A percentile compares a stretch with the other conserved stretches of the same genome.
phyloP scores from a whole-genome alignment of 1,140 invertebrate genomes.

The Heterodera carotae region DNA sequence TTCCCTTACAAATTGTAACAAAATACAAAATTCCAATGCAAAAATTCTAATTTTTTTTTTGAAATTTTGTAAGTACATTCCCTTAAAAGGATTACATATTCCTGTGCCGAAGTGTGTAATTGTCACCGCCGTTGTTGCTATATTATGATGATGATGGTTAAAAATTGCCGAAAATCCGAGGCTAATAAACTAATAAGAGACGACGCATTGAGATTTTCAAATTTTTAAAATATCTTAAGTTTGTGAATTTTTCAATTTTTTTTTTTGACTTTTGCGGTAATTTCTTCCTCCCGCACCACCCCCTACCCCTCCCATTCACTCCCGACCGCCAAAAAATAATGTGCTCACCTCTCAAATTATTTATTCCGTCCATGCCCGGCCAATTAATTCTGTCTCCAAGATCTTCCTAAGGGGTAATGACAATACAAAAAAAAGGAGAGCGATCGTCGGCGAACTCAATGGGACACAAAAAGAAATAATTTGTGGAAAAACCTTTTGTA shows the following conservation, averaged over 20 bases:
- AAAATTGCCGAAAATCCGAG: no score
- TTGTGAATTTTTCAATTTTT: no score
- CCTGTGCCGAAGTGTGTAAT: no score
- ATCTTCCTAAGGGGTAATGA: background rate
- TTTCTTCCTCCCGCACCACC: background rate
- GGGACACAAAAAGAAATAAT: background rate
- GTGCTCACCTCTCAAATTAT: background rate
- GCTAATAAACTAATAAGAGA: no score
- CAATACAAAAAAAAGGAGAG: background rate
- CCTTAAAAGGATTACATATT: no score
- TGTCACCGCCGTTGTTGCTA: no score
- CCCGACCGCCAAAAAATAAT: background rate
- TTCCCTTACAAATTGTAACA: no score
- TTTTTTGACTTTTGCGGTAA: background rate
- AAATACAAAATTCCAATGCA: no score
- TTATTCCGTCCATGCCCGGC: background rate
- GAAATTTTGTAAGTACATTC: background rate
- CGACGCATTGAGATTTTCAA: no score
- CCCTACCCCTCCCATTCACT: background rate
- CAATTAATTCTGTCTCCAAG: background rate
- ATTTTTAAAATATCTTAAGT: no score
- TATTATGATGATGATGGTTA: no score
- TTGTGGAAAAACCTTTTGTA: background rate
- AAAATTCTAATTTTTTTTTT: background rate
- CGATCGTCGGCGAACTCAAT: background rate